phyloP scores from a whole-genome alignment of 1,140 invertebrate genomes.

The Apocrypta bakeri region DNA sequence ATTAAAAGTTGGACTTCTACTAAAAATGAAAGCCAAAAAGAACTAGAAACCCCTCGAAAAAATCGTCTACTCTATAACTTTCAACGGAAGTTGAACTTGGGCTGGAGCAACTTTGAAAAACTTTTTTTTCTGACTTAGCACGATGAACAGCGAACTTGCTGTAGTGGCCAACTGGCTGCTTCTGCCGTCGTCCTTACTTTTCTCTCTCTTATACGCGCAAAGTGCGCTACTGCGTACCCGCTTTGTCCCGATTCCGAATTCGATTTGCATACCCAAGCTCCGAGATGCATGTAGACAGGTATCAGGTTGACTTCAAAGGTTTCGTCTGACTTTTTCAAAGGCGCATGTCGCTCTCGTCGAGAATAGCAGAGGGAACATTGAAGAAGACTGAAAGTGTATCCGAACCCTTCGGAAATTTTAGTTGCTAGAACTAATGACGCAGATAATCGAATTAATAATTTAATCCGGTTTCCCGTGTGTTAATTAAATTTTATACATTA shows the following conservation, averaged over 20 bases:
- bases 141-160: conserved; percentile 6
- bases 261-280: conserved; percentile 27
- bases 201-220: background rate
- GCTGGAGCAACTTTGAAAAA: background rate
- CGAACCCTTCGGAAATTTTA: background rate
- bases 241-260: conserved; percentile 38
- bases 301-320: conserved; percentile 4
- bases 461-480: too few relatives aligned
- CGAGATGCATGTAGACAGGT: background rate
- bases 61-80: background rate
- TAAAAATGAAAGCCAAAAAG: background rate
- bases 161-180: conserved; percentile 1
- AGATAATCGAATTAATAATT: too few relatives aligned
- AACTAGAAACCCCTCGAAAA: background rate
- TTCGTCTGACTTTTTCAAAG: conserved; percentile 27
- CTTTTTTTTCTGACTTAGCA: conserved; percentile 29
- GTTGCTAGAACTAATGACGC: too few relatives aligned
- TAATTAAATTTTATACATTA: too few relatives aligned
- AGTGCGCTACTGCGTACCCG: background rate
- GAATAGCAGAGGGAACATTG: background rate
- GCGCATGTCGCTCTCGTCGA: background rate
- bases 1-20: conserved; percentile 16
- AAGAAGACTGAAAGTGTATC: background rate
- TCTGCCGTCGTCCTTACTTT: conserved; percentile 7
- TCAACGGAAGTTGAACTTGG: conserved; percentile 8